Evolutionary conservation across 2,888 invertebrate species (phyloP).

Genomic region (Acanthosepion lycidas): DNA sequence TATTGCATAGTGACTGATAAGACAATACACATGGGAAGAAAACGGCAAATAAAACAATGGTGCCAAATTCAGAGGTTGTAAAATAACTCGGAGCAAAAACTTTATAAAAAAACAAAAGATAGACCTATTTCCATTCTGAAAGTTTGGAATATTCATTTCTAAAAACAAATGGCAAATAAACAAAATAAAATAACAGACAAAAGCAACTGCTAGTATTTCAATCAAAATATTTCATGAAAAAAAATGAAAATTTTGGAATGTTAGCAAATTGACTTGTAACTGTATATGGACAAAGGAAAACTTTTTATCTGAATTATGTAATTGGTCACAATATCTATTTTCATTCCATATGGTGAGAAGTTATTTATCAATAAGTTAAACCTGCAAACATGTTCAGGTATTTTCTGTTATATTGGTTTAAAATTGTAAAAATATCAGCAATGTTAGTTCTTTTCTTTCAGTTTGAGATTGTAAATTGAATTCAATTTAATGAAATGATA

Average conservation of each 20-base stretch:
- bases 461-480: no score
- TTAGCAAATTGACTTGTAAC: neutral
- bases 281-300: neutral
- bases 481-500: no score
- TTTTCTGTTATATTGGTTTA: neutral
- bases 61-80: neutral
- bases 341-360: neutral
- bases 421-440: no score
- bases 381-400: neutral
- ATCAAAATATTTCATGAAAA: neutral
- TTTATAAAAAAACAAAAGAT: neutral
- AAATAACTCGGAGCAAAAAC: neutral
- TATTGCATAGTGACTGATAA: neutral
- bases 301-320: neutral
- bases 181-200: neutral
- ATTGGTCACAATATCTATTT: neutral
- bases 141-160: neutral
- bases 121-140: neutral
- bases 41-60: neutral
- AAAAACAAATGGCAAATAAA: neutral
- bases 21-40: neutral
- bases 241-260: neutral
- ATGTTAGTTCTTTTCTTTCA: no score
- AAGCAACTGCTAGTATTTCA: neutral
- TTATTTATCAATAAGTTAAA: conserved; percentile 7